Evolutionary conservation across 2,797 vertebrate species (phyloP).

Genomic region (Lerista edwardsae): DNA sequence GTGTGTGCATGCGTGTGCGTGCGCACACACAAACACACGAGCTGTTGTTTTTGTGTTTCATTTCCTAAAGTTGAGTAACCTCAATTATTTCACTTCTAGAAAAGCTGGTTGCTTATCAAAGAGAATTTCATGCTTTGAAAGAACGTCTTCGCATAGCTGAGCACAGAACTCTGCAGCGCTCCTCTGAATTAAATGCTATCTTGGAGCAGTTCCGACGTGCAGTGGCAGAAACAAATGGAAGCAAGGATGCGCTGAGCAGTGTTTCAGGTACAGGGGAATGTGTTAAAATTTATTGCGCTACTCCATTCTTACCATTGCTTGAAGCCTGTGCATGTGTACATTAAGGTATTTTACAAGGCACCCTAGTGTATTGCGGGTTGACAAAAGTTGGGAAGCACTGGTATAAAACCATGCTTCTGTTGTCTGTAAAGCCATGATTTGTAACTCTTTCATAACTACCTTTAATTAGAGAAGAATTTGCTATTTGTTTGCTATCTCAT

Average conservation of each 20-base stretch:
- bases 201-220: slow-evolving; percentile 93
- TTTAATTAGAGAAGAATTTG: background rate
- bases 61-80: slow-evolving; percentile 33
- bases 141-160: slow-evolving; percentile 96
- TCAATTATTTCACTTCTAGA: slow-evolving; percentile 74
- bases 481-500: background rate
- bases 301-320: background rate
- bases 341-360: background rate
- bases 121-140: slow-evolving; percentile 95
- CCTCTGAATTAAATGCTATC: slow-evolving; percentile 92
- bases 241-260: slow-evolving; percentile 87
- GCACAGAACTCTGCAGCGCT: slow-evolving; percentile 94
- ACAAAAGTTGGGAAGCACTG: too few species aligned
- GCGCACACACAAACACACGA: background rate
- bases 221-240: slow-evolving; percentile 92
- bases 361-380: too few species aligned
- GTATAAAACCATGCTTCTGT: background rate
- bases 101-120: slow-evolving; percentile 94
- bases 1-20: too few species aligned
- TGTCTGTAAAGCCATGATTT: background rate
- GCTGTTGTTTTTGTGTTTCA: background rate
- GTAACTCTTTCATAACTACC: background rate
- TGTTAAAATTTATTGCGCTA: background rate
- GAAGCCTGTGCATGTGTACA: background rate
- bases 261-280: slow-evolving; percentile 86